Base-by-base conservation (phyloP, 2,888 invertebrate genomes). In the Caenorhabditis sinica region DNA sequence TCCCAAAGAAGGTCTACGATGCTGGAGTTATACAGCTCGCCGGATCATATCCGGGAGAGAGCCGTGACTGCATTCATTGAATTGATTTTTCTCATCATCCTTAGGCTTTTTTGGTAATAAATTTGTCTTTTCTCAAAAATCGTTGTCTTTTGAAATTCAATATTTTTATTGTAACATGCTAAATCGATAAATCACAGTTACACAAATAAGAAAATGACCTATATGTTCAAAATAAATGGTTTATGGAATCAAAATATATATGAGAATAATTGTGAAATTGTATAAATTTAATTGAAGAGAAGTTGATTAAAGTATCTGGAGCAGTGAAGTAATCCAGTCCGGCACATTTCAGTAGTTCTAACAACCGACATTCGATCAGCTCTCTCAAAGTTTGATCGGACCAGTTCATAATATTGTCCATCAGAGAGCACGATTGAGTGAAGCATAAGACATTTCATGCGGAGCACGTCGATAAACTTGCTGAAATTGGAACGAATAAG, bases 311-410 rank as follows among this genome's bases (percentile, higher is more conserved):
- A 99, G 94, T 96, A 96, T 88, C 95, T 95, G 58, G 98, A 95
- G 82, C 98, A 94, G 93, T 97, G 96, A 93, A 97, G 97, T 91
- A 97, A 96, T 60, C 97, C 97, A 13, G 98, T 97, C 85, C 96
- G 95, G 93, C 97, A 98, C 94, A 97, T 98, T 86, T 97, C 98
- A 3, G 97, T 96, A 2, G 98, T 97, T 79, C 99, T 90, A 71
- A 99, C 98, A 13, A 99, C 98, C 0, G 98, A 98, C 89, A 95
- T 95, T 88, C 99, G 95, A 94, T 98, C 99, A 0, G 99, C 98
- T 91, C 99, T 95, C 94, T 99, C 98, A 93, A 98, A 99, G 94
- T 99, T 99, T 0, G 98, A 98, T 93, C 98, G 97, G 45, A 98
- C 98, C 89, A 98, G 96, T 94, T 99, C 99, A 93, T 98, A 99